Evolutionary conservation across 2,888 invertebrate genomes (phyloP).

Genomic region (Drosophila flavopinicola): DNA sequence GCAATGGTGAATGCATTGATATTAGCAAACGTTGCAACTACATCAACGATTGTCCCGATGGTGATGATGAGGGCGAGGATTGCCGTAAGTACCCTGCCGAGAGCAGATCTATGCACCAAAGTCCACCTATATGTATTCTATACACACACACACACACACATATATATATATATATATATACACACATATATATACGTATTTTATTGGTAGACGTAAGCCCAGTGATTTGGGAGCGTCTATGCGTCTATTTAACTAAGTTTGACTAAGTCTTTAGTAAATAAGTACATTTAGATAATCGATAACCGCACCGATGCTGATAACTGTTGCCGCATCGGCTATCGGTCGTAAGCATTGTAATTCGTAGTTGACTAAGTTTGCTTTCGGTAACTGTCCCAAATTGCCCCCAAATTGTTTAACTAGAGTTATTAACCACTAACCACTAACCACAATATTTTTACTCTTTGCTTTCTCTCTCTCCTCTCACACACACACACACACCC

Average conservation of each 20-base stretch:
- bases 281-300: conserved; percentile 27
- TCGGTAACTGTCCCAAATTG: conserved; percentile 22
- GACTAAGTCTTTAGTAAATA: conserved; percentile 43
- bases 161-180: conserved; percentile 3
- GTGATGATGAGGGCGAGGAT: conserved; percentile 86
- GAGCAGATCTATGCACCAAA: not conserved
- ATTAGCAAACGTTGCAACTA: conserved; percentile 86
- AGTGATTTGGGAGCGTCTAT: conserved; percentile 24
- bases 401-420: conserved; percentile 12
- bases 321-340: conserved; percentile 1
- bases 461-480: conserved; percentile 35
- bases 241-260: conserved; percentile 55
- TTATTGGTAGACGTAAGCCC: conserved; percentile 35
- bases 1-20: conserved; percentile 87
- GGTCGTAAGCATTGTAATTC: conserved; percentile 4
- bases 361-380: conserved; percentile 27
- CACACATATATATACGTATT: conserved; percentile 7
- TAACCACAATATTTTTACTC: conserved; percentile 37
- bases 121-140: not conserved
- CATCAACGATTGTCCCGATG: conserved; percentile 86
- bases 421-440: conserved; percentile 48
- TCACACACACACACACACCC: conserved; percentile 10
- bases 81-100: conserved; percentile 81
- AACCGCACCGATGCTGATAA: conserved; percentile 7
- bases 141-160: conserved; percentile 7